Conservation (phyloP, 2,113 vertebrate species). For the Sapajus apella region DNA sequence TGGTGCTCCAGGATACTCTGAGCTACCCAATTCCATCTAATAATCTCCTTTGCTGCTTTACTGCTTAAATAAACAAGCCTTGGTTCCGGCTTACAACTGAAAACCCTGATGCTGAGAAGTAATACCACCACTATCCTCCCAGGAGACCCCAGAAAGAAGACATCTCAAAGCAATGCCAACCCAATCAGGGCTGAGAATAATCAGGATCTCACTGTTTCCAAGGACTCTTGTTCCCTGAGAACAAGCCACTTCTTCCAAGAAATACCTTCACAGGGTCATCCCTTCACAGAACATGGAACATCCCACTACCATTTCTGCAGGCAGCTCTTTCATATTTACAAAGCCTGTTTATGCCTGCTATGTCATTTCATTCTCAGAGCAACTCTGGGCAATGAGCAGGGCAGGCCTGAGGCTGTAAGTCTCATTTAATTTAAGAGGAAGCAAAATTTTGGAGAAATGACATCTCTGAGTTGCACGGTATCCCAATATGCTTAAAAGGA, state of each 20-base stretch:
- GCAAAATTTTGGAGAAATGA: neutral
- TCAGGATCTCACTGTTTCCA: neutral
- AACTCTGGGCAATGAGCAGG: neutral
- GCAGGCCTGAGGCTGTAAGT: neutral
- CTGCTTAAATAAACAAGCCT: neutral
- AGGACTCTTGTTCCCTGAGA: neutral
- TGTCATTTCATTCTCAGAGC: neutral
- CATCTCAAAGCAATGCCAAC: neutral
- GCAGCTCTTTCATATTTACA: neutral
- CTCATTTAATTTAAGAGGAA: neutral
- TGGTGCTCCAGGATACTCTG: neutral
- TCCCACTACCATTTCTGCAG: neutral
- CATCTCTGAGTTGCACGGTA: neutral
- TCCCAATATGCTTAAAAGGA: neutral
- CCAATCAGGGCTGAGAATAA: neutral
- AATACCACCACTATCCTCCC: neutral
- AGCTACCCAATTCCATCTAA: neutral
- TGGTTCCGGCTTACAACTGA: neutral
- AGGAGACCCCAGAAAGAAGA: neutral
- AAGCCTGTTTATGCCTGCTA: neutral
- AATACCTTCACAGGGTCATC: neutral
- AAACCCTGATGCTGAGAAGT: neutral
- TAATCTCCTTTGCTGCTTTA: neutral
- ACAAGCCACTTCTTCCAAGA: neutral
- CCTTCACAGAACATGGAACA: neutral